Evolutionary conservation across 2,888 invertebrate genomes (phyloP), one percentile per base, ranked within the genome.

Genomic region (Ochlodes sylvanus): DNA sequence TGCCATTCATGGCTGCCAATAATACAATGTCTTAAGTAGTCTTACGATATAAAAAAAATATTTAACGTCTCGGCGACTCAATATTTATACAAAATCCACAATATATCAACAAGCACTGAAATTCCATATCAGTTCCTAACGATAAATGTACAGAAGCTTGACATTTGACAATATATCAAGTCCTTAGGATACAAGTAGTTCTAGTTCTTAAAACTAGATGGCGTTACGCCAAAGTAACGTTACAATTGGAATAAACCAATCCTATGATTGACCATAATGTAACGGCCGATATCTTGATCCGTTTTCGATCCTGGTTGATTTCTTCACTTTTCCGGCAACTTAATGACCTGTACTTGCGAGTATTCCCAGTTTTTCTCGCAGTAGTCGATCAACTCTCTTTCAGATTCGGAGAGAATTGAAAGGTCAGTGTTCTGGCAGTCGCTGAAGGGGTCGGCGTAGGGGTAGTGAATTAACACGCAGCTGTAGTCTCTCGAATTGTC

Each of bases 311-410:
- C 80, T 79, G 80, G 77, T 80, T 78, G 76, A 75, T 47, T 34
- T 15, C 73, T 88, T 94, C 95, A 95, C 92, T 94, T 94, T 79
- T 93, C 94, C 2, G 96, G 96, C 61, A 96, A 84, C 83, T 95
- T 94, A 72, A 96, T 94, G 67, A 96, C 94, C 70, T 96, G 96
- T 73, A 94, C 90, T 72, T 95, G 94, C 42, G 94, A 92, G 76
- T 94, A 94, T 72, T 95, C 95, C 94, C 95, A 94, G 70, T 94
- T 95, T 71, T 93, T 93, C 78, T 96, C 96, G 78, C 96, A 96
- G 81, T 95, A 95, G 73, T 96, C 95, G 32, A 96, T 94, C 74
- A 96, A 78, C 61, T 94, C 91, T 77, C 94, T 94, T 78, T 96
- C 96, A 0, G 94, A 85, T 34, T 94, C 94, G 0, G 95, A 94